These are phyloP conservation scores for Heliangelus exortis DNA, from an alignment of 2,797 vertebrate genomes.

Conservation along the genomic window DNA sequence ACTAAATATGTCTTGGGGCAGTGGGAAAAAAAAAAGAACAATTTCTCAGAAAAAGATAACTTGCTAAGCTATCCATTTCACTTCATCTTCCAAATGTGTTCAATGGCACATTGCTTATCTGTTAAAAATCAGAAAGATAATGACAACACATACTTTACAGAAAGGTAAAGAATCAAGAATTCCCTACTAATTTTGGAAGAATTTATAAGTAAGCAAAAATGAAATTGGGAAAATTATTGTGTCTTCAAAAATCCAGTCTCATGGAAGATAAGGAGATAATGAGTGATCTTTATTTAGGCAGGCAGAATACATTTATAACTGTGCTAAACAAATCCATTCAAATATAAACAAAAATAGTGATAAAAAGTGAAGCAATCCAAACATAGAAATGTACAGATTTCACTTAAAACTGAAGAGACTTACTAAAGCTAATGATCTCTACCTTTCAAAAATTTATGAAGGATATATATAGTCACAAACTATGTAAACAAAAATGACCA, in stretches of 20 bases:
- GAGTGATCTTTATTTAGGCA: not conserved
- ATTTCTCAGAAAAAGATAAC: slow-evolving; percentile 11
- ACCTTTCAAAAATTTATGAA: not conserved
- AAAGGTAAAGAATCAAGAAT: not conserved
- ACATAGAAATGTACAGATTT: not conserved
- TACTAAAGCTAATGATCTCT: not conserved
- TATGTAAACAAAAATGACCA: not conserved
- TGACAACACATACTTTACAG: not conserved
- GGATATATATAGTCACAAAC: not conserved
- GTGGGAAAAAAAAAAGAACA: not conserved
- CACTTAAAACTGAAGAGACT: not conserved
- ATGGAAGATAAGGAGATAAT: not conserved
- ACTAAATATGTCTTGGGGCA: not conserved
- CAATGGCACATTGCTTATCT: not conserved
- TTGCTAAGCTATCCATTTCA: slow-evolving; percentile 2
- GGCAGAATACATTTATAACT: not conserved
- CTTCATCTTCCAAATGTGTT: not conserved
- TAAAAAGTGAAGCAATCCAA: not conserved
- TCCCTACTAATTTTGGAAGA: not conserved
- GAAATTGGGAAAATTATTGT: not conserved
- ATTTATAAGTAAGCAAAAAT: not conserved
- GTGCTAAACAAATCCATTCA: not conserved
- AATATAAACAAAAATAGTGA: not conserved
- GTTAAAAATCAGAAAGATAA: not conserved
- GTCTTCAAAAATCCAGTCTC: not conserved